These are phyloP conservation scores for Nymphalis c-album DNA, from an alignment of 2,888 invertebrate species.

Conservation along the genomic window DNA sequence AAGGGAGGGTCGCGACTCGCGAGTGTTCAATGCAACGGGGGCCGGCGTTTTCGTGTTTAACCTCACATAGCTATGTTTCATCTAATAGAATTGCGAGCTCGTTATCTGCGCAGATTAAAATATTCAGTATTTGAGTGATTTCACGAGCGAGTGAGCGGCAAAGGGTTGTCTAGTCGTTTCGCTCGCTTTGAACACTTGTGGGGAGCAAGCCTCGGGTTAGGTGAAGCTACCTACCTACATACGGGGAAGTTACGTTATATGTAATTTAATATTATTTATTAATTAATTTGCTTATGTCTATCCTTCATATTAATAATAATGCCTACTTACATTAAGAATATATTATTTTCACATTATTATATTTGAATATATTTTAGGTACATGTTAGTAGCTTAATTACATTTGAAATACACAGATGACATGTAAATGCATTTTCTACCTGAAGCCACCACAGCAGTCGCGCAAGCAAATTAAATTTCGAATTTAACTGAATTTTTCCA, in stretches of 20 bases:
- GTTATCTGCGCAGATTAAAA: constrained; percentile 82
- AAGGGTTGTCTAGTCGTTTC: constrained; percentile 81
- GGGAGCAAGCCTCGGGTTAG: constrained; percentile 60
- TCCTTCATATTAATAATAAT: too few species aligned
- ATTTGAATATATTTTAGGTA: neutral
- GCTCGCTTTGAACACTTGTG: constrained; percentile 79
- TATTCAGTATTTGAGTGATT: constrained; percentile 83
- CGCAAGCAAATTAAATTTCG: constrained; percentile 74
- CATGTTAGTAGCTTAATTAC: neutral
- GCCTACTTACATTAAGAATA: too few species aligned
- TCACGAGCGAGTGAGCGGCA: constrained; percentile 81
- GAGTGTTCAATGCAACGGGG: constrained; percentile 44
- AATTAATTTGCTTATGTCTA: neutral
- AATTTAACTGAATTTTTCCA: constrained; percentile 74
- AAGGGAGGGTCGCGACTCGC: constrained; percentile 2
- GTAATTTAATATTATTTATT: constrained; percentile 41
- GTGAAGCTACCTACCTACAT: constrained; percentile 61
- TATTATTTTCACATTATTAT: neutral
- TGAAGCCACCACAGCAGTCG: constrained; percentile 56
- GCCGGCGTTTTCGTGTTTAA: constrained; percentile 54
- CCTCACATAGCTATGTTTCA: constrained; percentile 77
- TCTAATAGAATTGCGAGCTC: constrained; percentile 82
- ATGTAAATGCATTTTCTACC: constrained; percentile 2
- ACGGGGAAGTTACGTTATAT: constrained; percentile 58
- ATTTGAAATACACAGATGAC: constrained; percentile 2